Conservation (phyloP, 2,888 invertebrate species). For the Amorpha juglandis region DNA sequence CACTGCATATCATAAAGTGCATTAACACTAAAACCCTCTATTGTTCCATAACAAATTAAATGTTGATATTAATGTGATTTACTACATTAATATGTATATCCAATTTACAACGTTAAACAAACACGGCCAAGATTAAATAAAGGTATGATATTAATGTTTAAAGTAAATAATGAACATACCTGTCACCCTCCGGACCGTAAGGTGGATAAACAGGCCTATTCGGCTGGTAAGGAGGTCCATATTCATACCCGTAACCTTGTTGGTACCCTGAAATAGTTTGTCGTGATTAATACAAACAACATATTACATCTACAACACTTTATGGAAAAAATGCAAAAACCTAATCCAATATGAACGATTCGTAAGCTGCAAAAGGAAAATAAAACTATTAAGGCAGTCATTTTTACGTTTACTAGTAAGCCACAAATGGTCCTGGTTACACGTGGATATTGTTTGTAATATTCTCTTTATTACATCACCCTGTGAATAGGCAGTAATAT, state of each 20-base stretch:
- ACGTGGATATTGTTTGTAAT: background rate
- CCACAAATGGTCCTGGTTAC: too few relatives aligned
- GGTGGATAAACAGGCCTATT: slow-evolving; percentile 92
- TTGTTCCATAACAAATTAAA: too few relatives aligned
- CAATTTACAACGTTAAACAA: too few relatives aligned
- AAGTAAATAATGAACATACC: slow-evolving; percentile 68
- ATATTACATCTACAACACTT: background rate
- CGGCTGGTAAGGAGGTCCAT: slow-evolving; percentile 87
- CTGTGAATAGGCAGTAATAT: background rate
- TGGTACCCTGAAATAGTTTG: slow-evolving; percentile 84
- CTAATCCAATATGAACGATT: background rate
- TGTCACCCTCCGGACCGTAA: slow-evolving; percentile 88
- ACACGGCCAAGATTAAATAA: too few relatives aligned
- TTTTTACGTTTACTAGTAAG: too few relatives aligned
- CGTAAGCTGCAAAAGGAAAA: background rate
- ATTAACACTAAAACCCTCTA: too few relatives aligned
- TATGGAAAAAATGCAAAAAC: background rate
- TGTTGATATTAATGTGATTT: too few relatives aligned
- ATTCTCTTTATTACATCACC: background rate
- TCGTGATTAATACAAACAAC: background rate
- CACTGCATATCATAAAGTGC: too few relatives aligned
- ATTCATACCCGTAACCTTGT: slow-evolving; percentile 87
- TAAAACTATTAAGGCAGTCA: too few relatives aligned
- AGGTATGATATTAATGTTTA: background rate
- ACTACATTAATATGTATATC: too few relatives aligned